Percentiles rank a stretch among this genome's conserved stretches.
phyloP scores from a whole-genome alignment of 1,140 invertebrate species.

The Rhopalosiphum maidis region DNA sequence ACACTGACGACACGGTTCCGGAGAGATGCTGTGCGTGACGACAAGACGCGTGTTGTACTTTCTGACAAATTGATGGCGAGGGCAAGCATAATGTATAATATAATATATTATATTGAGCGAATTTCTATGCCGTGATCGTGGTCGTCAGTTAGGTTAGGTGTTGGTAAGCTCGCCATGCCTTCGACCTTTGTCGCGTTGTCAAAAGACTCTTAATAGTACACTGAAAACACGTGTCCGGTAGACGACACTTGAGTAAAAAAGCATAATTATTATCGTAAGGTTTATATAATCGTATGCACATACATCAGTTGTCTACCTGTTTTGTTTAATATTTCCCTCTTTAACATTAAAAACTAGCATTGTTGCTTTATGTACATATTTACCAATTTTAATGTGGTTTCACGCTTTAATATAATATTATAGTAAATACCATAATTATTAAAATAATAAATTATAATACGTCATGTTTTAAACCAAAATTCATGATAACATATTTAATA shows the following conservation, averaged over 20 bases:
- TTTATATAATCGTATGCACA: neutral
- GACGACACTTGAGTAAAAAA: neutral
- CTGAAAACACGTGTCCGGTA: neutral
- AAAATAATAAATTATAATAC: neutral
- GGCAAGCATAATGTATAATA: neutral
- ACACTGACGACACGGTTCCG: neutral
- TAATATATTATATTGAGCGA: neutral
- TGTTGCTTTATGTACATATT: neutral
- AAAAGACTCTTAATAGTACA: neutral
- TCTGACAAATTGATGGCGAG: neutral
- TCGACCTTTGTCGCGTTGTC: neutral
- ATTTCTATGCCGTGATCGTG: neutral
- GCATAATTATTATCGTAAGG: neutral
- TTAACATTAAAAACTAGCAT: neutral
- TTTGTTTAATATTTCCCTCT: neutral
- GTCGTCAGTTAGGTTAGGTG: neutral
- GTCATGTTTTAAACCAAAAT: neutral
- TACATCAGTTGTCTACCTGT: neutral
- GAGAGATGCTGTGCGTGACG: neutral
- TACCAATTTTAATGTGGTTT: neutral
- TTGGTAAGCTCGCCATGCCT: too few species aligned
- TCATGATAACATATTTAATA: neutral
- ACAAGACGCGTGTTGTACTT: neutral
- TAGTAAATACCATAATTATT: neutral
- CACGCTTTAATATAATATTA: neutral